Percentiles rank a stretch among this genome's conserved stretches.
Evolutionary conservation across 2,113 vertebrate genomes (phyloP).

Genomic region (Ictalurus furcatus): DNA sequence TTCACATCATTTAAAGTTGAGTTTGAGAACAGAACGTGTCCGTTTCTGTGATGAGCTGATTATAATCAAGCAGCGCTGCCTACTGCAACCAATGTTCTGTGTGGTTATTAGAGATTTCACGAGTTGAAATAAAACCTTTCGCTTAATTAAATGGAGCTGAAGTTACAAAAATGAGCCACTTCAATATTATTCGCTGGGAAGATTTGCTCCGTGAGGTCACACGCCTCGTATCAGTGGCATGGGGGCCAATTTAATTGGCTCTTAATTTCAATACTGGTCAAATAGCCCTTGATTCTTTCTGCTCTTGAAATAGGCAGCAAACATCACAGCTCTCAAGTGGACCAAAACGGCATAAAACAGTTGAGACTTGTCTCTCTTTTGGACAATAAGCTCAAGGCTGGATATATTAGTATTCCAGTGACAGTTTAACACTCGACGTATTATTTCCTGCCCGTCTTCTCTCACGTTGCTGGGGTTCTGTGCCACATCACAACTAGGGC

Average conservation of each 20-base stretch:
- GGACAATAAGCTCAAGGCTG: neutral
- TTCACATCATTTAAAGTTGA: neutral
- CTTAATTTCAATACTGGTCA: neutral
- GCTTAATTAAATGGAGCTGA: neutral
- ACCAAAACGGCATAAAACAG: neutral
- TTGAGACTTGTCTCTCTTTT: neutral
- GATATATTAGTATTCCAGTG: slow-evolving; percentile 1
- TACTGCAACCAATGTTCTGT: neutral
- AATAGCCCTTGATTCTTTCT: neutral
- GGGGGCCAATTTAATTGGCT: neutral
- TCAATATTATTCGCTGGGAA: neutral
- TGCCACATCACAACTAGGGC: neutral
- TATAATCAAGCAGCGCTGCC: neutral
- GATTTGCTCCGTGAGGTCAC: neutral
- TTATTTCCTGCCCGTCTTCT: neutral
- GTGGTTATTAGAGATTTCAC: neutral
- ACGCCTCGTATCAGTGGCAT: neutral
- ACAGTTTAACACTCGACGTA: neutral
- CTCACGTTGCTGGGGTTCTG: neutral
- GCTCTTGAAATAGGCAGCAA: neutral
- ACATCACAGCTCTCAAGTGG: neutral
- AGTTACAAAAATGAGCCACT: neutral
- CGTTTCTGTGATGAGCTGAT: neutral
- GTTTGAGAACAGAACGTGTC: neutral
- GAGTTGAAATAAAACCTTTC: neutral